Evolutionary conservation across 2,113 vertebrate species (phyloP), one percentile per base, ranked within the genome.

Genomic region (Colinus virginianus): DNA sequence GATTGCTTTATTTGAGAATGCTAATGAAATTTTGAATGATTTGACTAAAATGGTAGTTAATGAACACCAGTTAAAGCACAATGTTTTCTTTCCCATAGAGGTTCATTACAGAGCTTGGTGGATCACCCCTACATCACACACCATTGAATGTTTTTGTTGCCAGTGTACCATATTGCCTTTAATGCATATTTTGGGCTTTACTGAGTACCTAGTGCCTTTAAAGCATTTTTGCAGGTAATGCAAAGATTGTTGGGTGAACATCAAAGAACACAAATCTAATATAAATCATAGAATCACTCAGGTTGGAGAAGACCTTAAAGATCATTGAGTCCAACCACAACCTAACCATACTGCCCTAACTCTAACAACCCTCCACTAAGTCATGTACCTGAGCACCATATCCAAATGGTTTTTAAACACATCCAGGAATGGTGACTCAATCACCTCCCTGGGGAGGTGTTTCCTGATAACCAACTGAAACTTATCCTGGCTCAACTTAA

Each of bases 11-110:
- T 78, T 22, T 46, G 43, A 81, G 66, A 36, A 61, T 91, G 71
- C 83, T 75, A 88, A 71, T 90, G 66, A 93, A 71, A 94, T 83
- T 88, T 71, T 20, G 49, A 93, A 49, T 75, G 30, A 56, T 84
- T 91, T 93, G 67, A 48, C 88, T 86, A 53, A 78, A 93, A 75
- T 70, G 34, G 66, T 86, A 86, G 56, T 46, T 93, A 94, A 86
- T 86, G 76, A 90, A 71, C 43, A 68, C 77, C 82, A 91, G 28
- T 94, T 91, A 94, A 82, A 87, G 45, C 70, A 53, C 63, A 82
- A 89, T 36, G 68, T 7, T 83, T 91, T 38, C 46, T 80, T 91
- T 88, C 34, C 36, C 46, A 11, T 56, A 62, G 46, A 84, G 45
- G 45, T 92, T 89, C 32, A 34, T 34, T 40, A 4, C 76, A 46